phyloP scores from a whole-genome alignment of 2,888 invertebrate genomes.

The Uropetala carovei region DNA sequence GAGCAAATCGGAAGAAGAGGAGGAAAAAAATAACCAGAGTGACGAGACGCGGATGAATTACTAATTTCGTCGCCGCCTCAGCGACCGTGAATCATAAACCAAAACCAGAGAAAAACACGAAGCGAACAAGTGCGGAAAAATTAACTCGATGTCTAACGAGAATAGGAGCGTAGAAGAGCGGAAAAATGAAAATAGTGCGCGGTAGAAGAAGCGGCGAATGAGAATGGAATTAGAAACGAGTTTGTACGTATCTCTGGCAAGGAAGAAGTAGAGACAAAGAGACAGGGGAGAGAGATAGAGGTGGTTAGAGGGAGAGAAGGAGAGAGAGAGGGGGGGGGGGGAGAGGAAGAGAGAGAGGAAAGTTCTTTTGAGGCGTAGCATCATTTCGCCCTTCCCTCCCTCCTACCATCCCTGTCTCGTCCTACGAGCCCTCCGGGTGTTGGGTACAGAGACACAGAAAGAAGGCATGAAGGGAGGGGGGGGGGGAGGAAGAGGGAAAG shows the following conservation, averaged over 20 bases:
- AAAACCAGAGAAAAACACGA: not conserved
- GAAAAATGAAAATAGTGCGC: not conserved
- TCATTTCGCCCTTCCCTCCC: slow-evolving; percentile 7
- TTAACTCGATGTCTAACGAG: not conserved
- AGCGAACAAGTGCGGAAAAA: not conserved
- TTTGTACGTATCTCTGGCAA: slow-evolving; percentile 6
- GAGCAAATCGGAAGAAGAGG: not conserved
- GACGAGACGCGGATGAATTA: not conserved
- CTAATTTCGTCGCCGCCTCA: not conserved
- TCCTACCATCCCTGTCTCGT: not conserved
- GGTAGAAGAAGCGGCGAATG: not conserved
- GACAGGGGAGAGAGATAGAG: not conserved
- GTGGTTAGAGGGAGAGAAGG: not conserved
- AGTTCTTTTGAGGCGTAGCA: not conserved
- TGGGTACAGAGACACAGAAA: not conserved
- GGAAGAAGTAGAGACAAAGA: not conserved
- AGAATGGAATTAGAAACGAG: slow-evolving; percentile 57
- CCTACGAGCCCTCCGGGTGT: not conserved
- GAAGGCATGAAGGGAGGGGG: not conserved
- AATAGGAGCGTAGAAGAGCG: not conserved
- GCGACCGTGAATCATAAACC: not conserved
- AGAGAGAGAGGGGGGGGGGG: not conserved
- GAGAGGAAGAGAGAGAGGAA: not conserved
- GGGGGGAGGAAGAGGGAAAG: too few relatives aligned
- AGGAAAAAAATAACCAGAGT: not conserved